Evolutionary conservation across 2,113 vertebrate genomes (phyloP).

Genomic region (Cephalopterus ornatus): DNA sequence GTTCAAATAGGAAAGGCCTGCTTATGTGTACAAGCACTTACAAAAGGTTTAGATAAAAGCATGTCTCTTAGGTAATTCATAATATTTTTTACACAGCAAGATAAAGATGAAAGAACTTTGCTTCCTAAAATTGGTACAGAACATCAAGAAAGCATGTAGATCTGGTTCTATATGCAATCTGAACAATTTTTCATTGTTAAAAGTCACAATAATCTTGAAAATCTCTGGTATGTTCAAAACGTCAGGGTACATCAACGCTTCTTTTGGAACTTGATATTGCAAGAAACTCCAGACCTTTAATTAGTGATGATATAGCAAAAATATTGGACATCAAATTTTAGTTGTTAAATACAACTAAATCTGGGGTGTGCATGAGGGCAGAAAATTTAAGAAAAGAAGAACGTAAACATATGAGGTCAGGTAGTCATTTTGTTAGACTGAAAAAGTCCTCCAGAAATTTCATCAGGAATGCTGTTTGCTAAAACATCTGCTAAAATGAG

Average conservation of each 20-base stretch:
- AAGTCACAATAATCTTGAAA: neutral
- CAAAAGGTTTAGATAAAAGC: slow-evolving; percentile 37
- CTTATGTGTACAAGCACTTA: neutral
- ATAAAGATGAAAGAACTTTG: slow-evolving; percentile 25
- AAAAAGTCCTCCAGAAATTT: neutral
- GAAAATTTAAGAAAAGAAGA: neutral
- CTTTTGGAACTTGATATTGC: neutral
- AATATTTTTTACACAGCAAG: neutral
- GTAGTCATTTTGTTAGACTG: neutral
- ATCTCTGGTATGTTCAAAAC: neutral
- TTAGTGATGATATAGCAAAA: neutral
- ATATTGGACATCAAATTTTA: neutral
- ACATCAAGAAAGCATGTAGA: neutral
- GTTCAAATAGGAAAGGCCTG: neutral
- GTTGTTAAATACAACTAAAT: neutral
- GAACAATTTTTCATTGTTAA: neutral
- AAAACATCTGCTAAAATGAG: slow-evolving; percentile 11
- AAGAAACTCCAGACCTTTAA: neutral
- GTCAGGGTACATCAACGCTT: neutral
- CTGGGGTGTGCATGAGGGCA: neutral
- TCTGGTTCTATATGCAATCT: neutral
- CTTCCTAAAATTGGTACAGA: neutral
- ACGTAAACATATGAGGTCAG: neutral
- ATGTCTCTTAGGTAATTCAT: neutral
- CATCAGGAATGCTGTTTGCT: neutral